phyloP scores from a whole-genome alignment of 2,797 vertebrate genomes.

The Oryzias sinensis region DNA sequence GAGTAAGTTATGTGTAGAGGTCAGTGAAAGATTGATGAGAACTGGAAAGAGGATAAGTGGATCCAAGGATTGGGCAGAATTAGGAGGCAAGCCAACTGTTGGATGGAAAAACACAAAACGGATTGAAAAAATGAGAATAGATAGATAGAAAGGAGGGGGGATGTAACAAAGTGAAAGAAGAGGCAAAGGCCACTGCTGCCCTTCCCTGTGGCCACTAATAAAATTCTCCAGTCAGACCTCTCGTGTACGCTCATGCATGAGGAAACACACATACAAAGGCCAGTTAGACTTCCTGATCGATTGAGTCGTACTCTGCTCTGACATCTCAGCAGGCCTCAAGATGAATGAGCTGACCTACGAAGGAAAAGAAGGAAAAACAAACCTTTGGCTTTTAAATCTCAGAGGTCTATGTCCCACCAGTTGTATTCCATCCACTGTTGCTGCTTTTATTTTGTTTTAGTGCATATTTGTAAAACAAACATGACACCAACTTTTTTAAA shows the following conservation, averaged over 20 bases:
- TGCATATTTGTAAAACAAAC: background rate
- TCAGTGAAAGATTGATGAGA: conserved; percentile 37
- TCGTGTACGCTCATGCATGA: conserved; percentile 38
- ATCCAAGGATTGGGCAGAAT: conserved; percentile 40
- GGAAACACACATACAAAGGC: conserved; percentile 54
- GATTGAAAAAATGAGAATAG: conserved; percentile 34
- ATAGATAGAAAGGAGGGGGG: conserved; percentile 29
- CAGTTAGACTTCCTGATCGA: conserved; percentile 72
- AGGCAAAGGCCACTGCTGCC: conserved; percentile 54
- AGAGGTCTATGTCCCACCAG: conserved; percentile 45
- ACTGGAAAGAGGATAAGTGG: conserved; percentile 33
- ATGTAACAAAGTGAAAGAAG: conserved; percentile 41
- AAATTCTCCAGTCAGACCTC: conserved; percentile 55
- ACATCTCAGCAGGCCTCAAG: conserved; percentile 65
- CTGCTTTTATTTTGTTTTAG: background rate
- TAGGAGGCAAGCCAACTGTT: conserved; percentile 27
- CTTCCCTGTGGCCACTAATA: conserved; percentile 55
- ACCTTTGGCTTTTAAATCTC: conserved; percentile 65
- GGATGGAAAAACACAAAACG: conserved; percentile 31
- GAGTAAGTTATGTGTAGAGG: conserved; percentile 50
- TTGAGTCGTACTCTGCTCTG: conserved; percentile 68
- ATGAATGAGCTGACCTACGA: conserved; percentile 72
- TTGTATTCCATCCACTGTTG: conserved; percentile 15
- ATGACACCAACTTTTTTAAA: too few relatives aligned
- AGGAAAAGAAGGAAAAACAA: conserved; percentile 56